Percentiles rank a stretch among this genome's conserved stretches.
Conservation (phyloP, 2,888 invertebrate species). For the Tridacna crocea region DNA sequence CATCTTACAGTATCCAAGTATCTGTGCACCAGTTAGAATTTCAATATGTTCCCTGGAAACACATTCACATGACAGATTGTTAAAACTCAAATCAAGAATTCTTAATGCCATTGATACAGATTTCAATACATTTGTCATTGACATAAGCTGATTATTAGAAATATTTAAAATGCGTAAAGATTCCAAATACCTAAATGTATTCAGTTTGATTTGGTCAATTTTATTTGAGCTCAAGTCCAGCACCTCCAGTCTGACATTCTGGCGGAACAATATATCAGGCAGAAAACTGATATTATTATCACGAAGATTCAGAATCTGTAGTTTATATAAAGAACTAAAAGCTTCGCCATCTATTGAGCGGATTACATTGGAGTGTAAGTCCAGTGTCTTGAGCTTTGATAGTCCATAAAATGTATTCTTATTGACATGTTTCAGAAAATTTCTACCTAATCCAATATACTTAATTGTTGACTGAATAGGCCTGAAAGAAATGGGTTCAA, state of each 20-base stretch:
- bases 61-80: conserved; percentile 41
- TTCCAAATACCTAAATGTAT: conserved; percentile 26
- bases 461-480: conserved; percentile 14
- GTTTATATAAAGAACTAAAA: conserved; percentile 23
- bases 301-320: conserved; percentile 33
- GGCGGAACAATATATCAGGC: conserved; percentile 22
- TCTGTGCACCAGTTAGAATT: background rate
- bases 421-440: conserved; percentile 19
- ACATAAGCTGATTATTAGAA: conserved; percentile 33
- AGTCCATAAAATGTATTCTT: conserved; percentile 17
- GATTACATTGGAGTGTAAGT: conserved; percentile 41
- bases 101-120: conserved; percentile 20
- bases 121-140: conserved; percentile 21
- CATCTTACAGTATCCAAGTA: background rate
- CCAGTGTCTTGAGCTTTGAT: conserved; percentile 19
- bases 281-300: conserved; percentile 33
- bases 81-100: conserved; percentile 32
- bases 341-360: conserved; percentile 10
- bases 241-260: conserved; percentile 23
- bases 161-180: conserved; percentile 28
- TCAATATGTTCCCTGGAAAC: background rate
- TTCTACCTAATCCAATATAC: conserved; percentile 20
- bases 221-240: conserved; percentile 42
- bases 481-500: conserved; percentile 19
- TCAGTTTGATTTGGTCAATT: conserved; percentile 29